Conservation (phyloP, 1,140 invertebrate genomes). For the Acromyrmex echinatior region DNA sequence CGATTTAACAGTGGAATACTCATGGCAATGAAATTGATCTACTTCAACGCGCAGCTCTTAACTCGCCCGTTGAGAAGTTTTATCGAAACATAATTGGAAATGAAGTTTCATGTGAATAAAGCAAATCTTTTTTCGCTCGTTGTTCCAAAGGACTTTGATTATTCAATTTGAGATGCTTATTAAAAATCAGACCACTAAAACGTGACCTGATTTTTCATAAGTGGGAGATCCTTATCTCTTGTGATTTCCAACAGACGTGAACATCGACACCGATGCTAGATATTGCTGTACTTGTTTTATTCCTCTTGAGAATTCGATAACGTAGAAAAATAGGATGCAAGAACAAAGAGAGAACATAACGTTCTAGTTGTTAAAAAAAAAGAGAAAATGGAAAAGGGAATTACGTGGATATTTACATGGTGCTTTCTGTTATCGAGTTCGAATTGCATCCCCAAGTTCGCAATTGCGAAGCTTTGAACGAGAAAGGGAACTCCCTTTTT, state of each 20-base stretch:
- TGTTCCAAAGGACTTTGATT: background rate
- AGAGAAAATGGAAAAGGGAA: background rate
- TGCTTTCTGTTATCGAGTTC: slow-evolving; percentile 19
- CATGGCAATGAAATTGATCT: slow-evolving; percentile 42
- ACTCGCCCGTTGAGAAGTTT: slow-evolving; percentile 16
- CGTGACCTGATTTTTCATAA: slow-evolving; percentile 18
- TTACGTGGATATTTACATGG: slow-evolving; percentile 1
- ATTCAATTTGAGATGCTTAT: slow-evolving; percentile 1
- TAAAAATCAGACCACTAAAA: background rate
- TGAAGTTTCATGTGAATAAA: background rate
- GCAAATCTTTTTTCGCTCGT: background rate
- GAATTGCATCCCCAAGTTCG: slow-evolving; percentile 15
- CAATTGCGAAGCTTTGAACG: slow-evolving; percentile 25
- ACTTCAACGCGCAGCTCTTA: slow-evolving; percentile 17
- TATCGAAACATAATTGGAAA: background rate
- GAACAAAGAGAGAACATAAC: background rate
- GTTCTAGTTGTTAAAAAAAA: slow-evolving; percentile 25
- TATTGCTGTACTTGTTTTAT: slow-evolving; percentile 23
- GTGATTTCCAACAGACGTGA: background rate
- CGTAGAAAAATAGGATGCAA: slow-evolving; percentile 2
- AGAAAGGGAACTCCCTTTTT: background rate
- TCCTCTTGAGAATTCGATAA: slow-evolving; percentile 18
- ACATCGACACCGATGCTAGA: background rate
- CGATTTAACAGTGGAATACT: slow-evolving; percentile 35
- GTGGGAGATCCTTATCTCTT: background rate